Evolutionary conservation across 2,797 vertebrate species (phyloP).

Genomic region (Danio jaintianensis): DNA sequence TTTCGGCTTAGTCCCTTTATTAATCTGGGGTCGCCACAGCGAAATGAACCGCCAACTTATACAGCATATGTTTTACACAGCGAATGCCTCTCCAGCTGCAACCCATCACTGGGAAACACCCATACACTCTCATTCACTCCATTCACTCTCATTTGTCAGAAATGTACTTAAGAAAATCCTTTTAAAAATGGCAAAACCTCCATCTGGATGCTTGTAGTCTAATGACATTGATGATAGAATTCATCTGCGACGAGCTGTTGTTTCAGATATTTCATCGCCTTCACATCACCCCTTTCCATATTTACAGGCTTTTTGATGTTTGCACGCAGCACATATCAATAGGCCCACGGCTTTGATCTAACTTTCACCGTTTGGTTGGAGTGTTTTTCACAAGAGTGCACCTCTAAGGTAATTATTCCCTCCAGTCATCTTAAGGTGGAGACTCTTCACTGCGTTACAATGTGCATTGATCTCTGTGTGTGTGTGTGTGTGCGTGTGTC

Average conservation of each 20-base stretch:
- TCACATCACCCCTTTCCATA: conserved; percentile 50
- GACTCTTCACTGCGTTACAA: conserved; percentile 64
- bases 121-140: too few species aligned
- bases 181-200: background rate
- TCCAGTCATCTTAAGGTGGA: conserved; percentile 65
- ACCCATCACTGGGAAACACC: too few species aligned
- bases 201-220: background rate
- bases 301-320: conserved; percentile 64
- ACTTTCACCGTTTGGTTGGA: conserved; percentile 62
- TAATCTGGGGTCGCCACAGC: too few species aligned
- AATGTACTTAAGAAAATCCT: background rate
- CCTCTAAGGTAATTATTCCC: conserved; percentile 68
- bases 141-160: too few species aligned
- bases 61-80: too few species aligned
- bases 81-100: too few species aligned
- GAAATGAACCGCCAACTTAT: too few species aligned
- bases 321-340: conserved; percentile 54
- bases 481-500: background rate
- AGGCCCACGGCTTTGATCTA: conserved; percentile 69
- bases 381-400: conserved; percentile 60
- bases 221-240: conserved; percentile 2
- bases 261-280: conserved; percentile 50
- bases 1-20: too few species aligned
- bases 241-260: conserved; percentile 23
- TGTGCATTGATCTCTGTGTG: conserved; percentile 68